Evolutionary conservation across 2,888 invertebrate genomes (phyloP).

Genomic region (Troilus luridus): DNA sequence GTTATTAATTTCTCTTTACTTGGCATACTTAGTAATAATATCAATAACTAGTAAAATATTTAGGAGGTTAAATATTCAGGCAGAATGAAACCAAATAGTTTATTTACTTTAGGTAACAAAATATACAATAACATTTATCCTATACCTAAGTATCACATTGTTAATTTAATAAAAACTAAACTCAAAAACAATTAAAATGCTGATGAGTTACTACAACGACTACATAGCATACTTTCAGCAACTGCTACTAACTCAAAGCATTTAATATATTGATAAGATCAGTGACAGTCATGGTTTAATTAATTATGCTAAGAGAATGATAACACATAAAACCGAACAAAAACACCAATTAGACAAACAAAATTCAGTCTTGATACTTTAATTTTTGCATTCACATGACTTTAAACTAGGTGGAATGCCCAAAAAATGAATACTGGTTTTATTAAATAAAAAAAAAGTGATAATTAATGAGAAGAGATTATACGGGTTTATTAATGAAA

Average conservation of each 20-base stretch:
- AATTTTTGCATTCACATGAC: neutral
- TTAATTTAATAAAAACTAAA: constrained; percentile 6
- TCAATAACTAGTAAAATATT: neutral
- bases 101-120: neutral
- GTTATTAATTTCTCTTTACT: too few species aligned
- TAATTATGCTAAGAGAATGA: neutral
- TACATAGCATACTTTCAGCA: neutral
- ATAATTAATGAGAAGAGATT: neutral
- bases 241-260: neutral
- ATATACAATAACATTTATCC: constrained; percentile 18
- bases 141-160: neutral
- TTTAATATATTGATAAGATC: neutral
- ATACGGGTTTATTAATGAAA: constrained; percentile 36
- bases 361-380: neutral
- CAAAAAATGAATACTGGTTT: neutral
- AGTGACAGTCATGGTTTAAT: neutral
- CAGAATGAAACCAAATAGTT: constrained; percentile 13
- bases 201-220: neutral
- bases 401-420: neutral
- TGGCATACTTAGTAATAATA: too few species aligned
- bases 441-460: neutral
- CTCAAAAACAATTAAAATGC: neutral
- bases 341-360: neutral
- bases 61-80: neutral
- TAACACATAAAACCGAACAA: neutral